Evolutionary conservation across 2,888 invertebrate species (phyloP).

Genomic region (Endotricha flammealis): DNA sequence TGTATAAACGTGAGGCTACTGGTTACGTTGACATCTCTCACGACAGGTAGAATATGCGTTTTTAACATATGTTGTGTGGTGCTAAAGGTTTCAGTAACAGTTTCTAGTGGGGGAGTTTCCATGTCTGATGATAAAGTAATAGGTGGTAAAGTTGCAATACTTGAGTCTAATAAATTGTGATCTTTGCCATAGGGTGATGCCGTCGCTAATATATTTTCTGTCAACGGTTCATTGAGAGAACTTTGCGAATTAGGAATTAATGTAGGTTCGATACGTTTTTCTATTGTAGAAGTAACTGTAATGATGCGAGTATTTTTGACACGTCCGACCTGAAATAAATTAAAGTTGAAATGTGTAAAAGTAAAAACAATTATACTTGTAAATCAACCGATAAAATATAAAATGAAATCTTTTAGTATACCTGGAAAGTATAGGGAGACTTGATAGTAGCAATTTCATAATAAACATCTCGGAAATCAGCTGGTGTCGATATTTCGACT

Average conservation of each 20-base stretch:
- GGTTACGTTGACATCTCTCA: slow-evolving; percentile 85
- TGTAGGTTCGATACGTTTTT: slow-evolving; percentile 84
- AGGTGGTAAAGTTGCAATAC: slow-evolving; percentile 89
- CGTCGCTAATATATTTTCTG: slow-evolving; percentile 91
- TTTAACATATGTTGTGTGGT: slow-evolving; percentile 92
- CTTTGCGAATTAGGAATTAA: slow-evolving; percentile 73
- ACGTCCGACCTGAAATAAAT: slow-evolving; percentile 83
- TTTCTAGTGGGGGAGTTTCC: slow-evolving; percentile 92
- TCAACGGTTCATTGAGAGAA: slow-evolving; percentile 85
- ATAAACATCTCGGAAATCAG: slow-evolving; percentile 90
- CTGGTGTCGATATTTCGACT: slow-evolving; percentile 92
- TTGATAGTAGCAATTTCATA: slow-evolving; percentile 94
- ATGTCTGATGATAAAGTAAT: slow-evolving; percentile 86
- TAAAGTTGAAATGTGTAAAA: slow-evolving; percentile 3
- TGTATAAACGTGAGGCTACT: slow-evolving; percentile 90
- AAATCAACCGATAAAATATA: too few relatives aligned
- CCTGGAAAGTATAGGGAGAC: slow-evolving; percentile 94
- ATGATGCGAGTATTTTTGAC: slow-evolving; percentile 92
- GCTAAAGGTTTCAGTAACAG: slow-evolving; percentile 93
- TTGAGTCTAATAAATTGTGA: slow-evolving; percentile 83
- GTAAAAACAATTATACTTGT: too few relatives aligned
- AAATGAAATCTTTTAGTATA: slow-evolving; percentile 52
- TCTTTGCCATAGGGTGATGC: slow-evolving; percentile 86
- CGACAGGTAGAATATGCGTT: slow-evolving; percentile 91
- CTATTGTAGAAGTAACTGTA: slow-evolving; percentile 91